Conservation (phyloP, 2,797 vertebrate species). For the Cirrhinus molitorella region DNA sequence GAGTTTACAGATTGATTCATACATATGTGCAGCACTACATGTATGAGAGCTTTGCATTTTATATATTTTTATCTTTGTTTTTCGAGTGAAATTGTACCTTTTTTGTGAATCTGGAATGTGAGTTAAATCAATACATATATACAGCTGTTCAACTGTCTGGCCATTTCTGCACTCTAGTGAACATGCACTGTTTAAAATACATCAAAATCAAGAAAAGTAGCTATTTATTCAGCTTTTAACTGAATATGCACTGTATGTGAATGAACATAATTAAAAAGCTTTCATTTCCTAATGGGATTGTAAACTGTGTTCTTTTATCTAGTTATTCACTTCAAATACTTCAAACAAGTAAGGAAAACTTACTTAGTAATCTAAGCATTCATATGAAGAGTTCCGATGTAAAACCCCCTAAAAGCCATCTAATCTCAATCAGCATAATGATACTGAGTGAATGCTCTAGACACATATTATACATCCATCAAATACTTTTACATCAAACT, state of each 20-base stretch:
- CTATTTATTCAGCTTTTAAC: neutral
- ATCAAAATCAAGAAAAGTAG: neutral
- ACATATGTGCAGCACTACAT: no score
- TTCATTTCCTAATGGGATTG: neutral
- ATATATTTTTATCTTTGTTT: neutral
- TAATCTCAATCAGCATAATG: no score
- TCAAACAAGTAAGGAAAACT: neutral
- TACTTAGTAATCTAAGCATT: no score
- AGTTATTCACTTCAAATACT: neutral
- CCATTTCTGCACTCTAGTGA: neutral
- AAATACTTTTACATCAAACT: no score
- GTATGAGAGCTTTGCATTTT: no score
- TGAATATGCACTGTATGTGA: neutral
- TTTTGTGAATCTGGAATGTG: neutral
- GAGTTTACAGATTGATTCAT: neutral
- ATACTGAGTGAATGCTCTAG: no score
- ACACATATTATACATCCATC: no score
- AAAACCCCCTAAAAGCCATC: no score
- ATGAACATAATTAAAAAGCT: neutral
- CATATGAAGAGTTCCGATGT: no score
- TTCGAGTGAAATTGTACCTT: neutral
- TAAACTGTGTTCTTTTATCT: neutral
- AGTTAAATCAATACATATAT: no score
- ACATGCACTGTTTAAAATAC: no score
- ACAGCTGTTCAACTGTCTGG: neutral